Percentiles rank a stretch among this genome's conserved stretches.
Evolutionary conservation across 2,113 vertebrate species (phyloP).

Genomic region (Nycticorax nycticorax): DNA sequence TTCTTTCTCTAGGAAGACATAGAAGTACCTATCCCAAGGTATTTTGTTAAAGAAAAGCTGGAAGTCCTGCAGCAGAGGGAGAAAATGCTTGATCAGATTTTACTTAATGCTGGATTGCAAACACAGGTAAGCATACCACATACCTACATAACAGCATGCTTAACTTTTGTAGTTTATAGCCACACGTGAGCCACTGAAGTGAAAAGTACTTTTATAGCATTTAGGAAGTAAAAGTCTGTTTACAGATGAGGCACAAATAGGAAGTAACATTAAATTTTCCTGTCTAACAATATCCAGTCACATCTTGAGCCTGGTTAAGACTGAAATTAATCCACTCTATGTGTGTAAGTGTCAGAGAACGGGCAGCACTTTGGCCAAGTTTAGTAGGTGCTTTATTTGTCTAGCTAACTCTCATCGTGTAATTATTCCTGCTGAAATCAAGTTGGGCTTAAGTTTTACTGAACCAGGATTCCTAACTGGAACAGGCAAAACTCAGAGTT

Average conservation of each 20-base stretch:
- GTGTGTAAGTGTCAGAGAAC: background rate
- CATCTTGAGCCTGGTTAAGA: background rate
- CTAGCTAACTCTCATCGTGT: background rate
- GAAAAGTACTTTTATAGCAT: background rate
- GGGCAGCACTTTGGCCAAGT: background rate
- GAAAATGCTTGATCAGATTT: conserved; percentile 74
- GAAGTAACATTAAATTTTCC: background rate
- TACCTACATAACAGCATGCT: fast-evolving
- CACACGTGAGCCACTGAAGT: background rate
- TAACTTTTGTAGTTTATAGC: background rate
- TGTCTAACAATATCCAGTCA: background rate
- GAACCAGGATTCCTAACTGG: background rate
- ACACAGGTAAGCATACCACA: conserved; percentile 39
- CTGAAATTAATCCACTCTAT: background rate
- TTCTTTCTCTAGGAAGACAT: conserved; percentile 75
- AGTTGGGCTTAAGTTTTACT: background rate
- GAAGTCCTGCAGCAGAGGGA: conserved; percentile 77
- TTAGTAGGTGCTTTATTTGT: background rate
- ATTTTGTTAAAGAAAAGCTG: conserved; percentile 83
- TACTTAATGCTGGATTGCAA: conserved; percentile 55
- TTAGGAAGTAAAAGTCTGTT: background rate
- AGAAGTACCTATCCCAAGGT: conserved; percentile 85
- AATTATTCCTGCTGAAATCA: background rate
- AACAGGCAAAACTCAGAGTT: background rate
- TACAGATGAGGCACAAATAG: background rate